phyloP scores from a whole-genome alignment of 1,140 invertebrate genomes.

The Macrostomum lignano region DNA sequence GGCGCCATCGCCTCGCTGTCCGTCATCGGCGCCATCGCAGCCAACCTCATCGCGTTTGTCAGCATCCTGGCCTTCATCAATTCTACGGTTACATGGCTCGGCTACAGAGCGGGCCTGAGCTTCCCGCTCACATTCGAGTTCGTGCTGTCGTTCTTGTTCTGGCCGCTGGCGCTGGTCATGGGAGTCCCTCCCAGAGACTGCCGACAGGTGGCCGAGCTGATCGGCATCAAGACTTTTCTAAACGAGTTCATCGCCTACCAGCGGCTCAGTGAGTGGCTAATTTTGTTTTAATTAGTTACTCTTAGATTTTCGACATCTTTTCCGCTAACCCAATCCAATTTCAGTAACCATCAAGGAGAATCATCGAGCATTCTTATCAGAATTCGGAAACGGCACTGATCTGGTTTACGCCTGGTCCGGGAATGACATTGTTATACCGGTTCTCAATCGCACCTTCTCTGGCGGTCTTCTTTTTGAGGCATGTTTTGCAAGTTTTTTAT shows the following conservation, averaged over 20 bases:
- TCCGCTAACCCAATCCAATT: not conserved
- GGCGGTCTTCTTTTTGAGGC: no score
- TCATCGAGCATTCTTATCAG: not conserved
- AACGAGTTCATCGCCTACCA: slow-evolving; percentile 23
- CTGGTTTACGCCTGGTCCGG: not conserved
- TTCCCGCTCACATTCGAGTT: slow-evolving; percentile 12
- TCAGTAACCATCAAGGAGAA: not conserved
- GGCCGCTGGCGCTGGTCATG: slow-evolving; percentile 18
- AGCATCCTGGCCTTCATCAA: slow-evolving; percentile 10
- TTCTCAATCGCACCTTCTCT: no score
- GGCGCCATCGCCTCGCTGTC: slow-evolving; percentile 9
- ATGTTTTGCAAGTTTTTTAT: no score
- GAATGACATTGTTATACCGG: no score
- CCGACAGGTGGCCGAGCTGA: slow-evolving; percentile 14
- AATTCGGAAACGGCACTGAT: not conserved
- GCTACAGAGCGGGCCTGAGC: slow-evolving; percentile 8
- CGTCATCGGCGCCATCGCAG: slow-evolving; percentile 10
- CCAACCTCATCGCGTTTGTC: slow-evolving; percentile 12
- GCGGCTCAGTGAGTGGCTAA: slow-evolving; percentile 11
- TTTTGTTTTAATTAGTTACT: no score
- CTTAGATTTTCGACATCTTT: not conserved
- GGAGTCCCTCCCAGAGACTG: slow-evolving; percentile 15
- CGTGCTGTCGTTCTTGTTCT: slow-evolving; percentile 19
- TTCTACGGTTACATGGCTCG: slow-evolving; percentile 10
- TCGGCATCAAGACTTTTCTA: slow-evolving; percentile 22